These are phyloP conservation scores for Spheniscus mendiculus DNA, from an alignment of 2,113 vertebrate species.

Conservation along the genomic window DNA sequence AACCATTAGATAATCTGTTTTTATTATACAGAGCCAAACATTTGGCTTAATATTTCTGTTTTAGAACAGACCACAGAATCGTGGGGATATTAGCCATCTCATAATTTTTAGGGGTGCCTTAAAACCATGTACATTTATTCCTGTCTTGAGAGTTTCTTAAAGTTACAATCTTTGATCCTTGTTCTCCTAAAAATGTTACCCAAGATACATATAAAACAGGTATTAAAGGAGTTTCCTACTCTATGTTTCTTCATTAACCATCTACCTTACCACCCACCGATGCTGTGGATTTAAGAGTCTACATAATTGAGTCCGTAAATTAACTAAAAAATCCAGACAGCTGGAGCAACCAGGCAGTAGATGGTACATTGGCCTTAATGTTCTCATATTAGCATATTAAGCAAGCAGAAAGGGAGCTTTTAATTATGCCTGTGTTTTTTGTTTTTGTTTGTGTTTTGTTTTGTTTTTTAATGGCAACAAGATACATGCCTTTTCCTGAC, in stretches of 20 bases:
- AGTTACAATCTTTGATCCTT: constrained; percentile 73
- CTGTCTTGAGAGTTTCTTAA: constrained; percentile 63
- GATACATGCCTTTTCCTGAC: constrained; percentile 63
- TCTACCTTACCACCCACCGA: constrained; percentile 74
- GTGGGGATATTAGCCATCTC: constrained; percentile 70
- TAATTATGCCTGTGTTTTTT: constrained; percentile 24
- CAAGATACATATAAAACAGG: constrained; percentile 76
- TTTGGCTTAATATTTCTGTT: constrained; percentile 71
- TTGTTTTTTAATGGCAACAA: constrained; percentile 4
- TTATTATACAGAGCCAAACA: constrained; percentile 70
- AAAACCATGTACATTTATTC: constrained; percentile 61
- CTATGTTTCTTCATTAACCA: constrained; percentile 74
- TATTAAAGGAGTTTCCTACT: constrained; percentile 76
- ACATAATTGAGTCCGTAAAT: constrained; percentile 75
- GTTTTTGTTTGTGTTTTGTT: neutral
- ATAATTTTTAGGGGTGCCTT: constrained; percentile 74
- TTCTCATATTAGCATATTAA: constrained; percentile 75
- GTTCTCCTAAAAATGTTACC: constrained; percentile 71
- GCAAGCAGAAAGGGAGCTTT: constrained; percentile 70
- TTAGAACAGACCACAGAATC: constrained; percentile 69
- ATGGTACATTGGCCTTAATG: constrained; percentile 59
- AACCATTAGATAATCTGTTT: constrained; percentile 79
- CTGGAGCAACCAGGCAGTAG: constrained; percentile 61
- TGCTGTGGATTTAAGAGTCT: constrained; percentile 74
- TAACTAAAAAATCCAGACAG: constrained; percentile 67